Base-by-base conservation (phyloP, 2,113 vertebrate species). In the Callipepla squamata region DNA sequence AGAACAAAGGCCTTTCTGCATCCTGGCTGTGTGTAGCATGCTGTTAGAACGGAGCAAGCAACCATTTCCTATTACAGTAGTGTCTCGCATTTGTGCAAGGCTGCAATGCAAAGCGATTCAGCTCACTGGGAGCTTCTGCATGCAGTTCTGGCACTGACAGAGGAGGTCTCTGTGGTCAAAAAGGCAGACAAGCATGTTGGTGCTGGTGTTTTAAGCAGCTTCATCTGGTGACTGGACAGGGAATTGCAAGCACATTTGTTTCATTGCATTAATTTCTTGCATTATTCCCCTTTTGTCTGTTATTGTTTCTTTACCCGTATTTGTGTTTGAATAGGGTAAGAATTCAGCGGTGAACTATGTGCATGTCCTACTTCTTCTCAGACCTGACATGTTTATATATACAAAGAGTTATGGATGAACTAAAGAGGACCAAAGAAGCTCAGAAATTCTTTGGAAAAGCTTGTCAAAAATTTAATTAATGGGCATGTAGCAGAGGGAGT, bases 401-500 rank as follows among this genome's bases (percentile, higher is more conserved):
- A 90, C 82, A 89, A 94, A 84, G 90, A 94, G 87, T 94, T 94
- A 94, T 75, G 48, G 53, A 86, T n/a, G 82, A 92, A 91, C 87
- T 94, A 89, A 83, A 81, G 78, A 87, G 65, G 72, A 83, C 93
- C 70, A 94, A 86, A 93, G 90, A 85, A 91, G 82, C 89, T 87
- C 50, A 87, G 83, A 91, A 92, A 95, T 96, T 91, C 90, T 75
- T 94, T 93, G 66, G 36, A 93, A 92, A 76, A 87, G 87, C 88
- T 80, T 95, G 93, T 94, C 91, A 87, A 75, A 66, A 80, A 91
- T 92, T 80, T 94, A 93, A 94, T 94, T 94, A 93, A 96, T 94
- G 79, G 91, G 66, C 80, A 69, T 92, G 80, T 42, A 94, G 92
- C 87, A 89, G 72, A 87, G 89, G 93, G 91, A 87, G 36, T 79